These are phyloP conservation scores for Atherix ibis DNA, from an alignment of 2,888 invertebrate genomes.

Conservation along the genomic window DNA sequence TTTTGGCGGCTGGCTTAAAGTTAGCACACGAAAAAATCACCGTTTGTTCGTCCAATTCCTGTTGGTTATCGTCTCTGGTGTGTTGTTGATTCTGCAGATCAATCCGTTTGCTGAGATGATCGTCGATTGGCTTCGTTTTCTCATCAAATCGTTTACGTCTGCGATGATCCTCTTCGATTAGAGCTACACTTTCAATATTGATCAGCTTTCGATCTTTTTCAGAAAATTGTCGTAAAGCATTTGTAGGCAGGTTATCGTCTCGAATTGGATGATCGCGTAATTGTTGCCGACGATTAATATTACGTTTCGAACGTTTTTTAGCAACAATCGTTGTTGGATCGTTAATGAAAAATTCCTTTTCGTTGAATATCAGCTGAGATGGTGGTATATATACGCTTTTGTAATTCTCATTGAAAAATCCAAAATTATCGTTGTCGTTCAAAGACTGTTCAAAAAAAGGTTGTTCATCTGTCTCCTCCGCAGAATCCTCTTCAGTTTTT, in stretches of 20 bases:
- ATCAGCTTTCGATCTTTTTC: background rate
- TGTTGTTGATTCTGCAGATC: no score
- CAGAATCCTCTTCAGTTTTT: background rate
- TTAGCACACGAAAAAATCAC: conserved; percentile 12
- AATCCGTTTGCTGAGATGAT: no score
- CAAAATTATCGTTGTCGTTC: conserved; percentile 1
- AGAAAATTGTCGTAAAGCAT: conserved; percentile 1
- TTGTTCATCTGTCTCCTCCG: background rate
- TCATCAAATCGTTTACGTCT: background rate
- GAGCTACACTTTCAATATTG: background rate
- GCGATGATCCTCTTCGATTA: background rate
- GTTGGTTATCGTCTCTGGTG: no score
- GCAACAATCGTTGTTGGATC: conserved; percentile 19
- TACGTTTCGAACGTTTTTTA: conserved; percentile 8
- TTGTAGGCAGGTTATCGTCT: conserved; percentile 6
- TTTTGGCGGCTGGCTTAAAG: conserved; percentile 13
- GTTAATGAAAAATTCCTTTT: conserved; percentile 21
- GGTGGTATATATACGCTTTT: conserved; percentile 29
- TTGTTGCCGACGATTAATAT: conserved; percentile 8
- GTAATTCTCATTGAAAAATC: conserved; percentile 22
- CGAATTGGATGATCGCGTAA: conserved; percentile 8
- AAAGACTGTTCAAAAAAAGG: no score
- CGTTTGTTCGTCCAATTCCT: conserved; percentile 9
- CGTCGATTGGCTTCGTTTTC: no score
- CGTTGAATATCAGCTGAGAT: conserved; percentile 22